Evolutionary conservation across 1,140 invertebrate genomes (phyloP).

Genomic region (Magallana ariakensis): DNA sequence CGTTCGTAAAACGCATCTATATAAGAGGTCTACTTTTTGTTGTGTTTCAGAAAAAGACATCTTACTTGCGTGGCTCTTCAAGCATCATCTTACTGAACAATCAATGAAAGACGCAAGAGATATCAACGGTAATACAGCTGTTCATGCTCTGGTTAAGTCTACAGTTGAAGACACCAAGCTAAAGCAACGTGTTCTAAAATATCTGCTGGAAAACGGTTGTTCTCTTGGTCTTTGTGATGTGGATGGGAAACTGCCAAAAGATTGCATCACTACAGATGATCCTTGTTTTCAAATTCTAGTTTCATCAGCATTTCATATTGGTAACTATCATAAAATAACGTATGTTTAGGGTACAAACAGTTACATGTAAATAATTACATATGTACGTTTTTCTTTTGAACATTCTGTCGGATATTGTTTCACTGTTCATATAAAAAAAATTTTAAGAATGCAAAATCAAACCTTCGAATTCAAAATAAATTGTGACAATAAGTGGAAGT

Average conservation of each 20-base stretch:
- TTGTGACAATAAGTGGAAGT: not conserved
- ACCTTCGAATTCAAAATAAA: not conserved
- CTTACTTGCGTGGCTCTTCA: not conserved
- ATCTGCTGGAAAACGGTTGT: not conserved
- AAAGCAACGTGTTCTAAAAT: not conserved
- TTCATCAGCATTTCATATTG: not conserved
- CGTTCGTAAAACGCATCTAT: too few species aligned
- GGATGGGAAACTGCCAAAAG: not conserved
- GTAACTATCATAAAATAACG: not conserved
- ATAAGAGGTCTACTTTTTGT: not conserved
- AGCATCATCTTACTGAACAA: not conserved
- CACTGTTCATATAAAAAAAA: not conserved
- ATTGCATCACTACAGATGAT: not conserved
- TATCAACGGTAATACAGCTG: not conserved
- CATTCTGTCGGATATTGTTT: not conserved
- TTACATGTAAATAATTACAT: not conserved
- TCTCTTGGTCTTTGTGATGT: not conserved
- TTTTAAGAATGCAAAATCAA: not conserved
- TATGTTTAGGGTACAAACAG: too few species aligned
- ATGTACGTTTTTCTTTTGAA: not conserved
- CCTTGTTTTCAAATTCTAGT: not conserved
- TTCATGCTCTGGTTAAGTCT: not conserved
- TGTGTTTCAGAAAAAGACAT: slow-evolving; percentile 9
- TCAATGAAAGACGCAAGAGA: not conserved
- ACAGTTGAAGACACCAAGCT: not conserved